Evolutionary conservation across 1,140 invertebrate species (phyloP).

Genomic region (Artemia franciscana): DNA sequence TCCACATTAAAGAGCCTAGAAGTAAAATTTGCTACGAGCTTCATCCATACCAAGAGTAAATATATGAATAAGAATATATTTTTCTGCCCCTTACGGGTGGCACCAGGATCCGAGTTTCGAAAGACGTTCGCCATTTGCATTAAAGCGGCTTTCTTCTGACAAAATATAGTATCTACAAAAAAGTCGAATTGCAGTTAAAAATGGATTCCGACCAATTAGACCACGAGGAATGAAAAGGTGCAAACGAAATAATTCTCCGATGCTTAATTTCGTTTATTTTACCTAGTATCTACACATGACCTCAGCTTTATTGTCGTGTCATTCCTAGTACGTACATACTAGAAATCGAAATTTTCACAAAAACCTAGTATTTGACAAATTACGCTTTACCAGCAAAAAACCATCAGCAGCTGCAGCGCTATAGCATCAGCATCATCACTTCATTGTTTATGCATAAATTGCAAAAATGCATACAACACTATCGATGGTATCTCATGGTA

Average conservation of each 20-base stretch:
- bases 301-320: neutral
- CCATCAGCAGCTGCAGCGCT: too few species aligned
- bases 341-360: neutral
- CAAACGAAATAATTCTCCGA: neutral
- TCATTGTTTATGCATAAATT: neutral
- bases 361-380: neutral
- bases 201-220: neutral
- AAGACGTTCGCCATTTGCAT: constrained; percentile 79
- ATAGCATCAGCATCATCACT: neutral
- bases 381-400: neutral
- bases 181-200: neutral
- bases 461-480: too few species aligned
- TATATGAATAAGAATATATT: too few species aligned
- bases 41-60: too few species aligned
- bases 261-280: neutral
- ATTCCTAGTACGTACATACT: neutral
- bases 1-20: too few species aligned
- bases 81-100: constrained; percentile 80
- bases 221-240: too few species aligned
- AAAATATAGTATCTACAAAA: neutral
- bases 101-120: constrained; percentile 86
- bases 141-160: neutral
- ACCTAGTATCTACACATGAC: too few species aligned
- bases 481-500: too few species aligned
- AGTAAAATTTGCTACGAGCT: too few species aligned